Conservation (phyloP, 2,888 invertebrate genomes). For the Conchocele bisecta region DNA sequence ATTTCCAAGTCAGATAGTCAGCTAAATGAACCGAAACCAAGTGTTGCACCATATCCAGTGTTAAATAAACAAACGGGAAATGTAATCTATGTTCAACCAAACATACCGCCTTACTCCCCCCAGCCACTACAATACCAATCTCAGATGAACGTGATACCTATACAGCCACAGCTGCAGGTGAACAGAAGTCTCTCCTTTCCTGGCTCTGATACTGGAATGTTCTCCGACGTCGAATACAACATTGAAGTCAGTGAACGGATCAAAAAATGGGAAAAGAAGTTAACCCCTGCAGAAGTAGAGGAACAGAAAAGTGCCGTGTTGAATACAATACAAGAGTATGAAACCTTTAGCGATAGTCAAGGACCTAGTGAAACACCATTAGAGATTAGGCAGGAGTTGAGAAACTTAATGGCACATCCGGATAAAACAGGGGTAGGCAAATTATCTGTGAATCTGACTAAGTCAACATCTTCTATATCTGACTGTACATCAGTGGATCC, state of each 20-base stretch:
- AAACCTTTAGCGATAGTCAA: slow-evolving; percentile 48
- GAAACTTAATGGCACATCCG: slow-evolving; percentile 45
- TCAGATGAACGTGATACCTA: no score
- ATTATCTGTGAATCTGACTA: slow-evolving; percentile 59
- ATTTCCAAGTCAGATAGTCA: slow-evolving; percentile 75
- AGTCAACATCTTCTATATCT: slow-evolving; percentile 50
- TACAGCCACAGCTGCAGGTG: not conserved
- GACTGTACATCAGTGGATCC: slow-evolving; percentile 35
- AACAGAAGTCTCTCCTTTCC: slow-evolving; percentile 47
- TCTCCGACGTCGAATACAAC: slow-evolving; percentile 78
- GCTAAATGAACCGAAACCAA: slow-evolving; percentile 56
- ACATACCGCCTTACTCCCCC: slow-evolving; percentile 9
- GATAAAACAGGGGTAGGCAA: slow-evolving; percentile 45
- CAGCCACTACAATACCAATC: no score
- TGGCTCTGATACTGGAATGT: slow-evolving; percentile 71
- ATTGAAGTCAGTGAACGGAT: slow-evolving; percentile 77
- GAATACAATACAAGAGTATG: slow-evolving; percentile 67
- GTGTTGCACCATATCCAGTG: slow-evolving; percentile 45
- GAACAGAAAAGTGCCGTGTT: slow-evolving; percentile 43
- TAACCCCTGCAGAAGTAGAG: slow-evolving; percentile 61
- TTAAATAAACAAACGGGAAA: slow-evolving; percentile 51
- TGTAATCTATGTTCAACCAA: slow-evolving; percentile 55
- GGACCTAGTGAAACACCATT: slow-evolving; percentile 47
- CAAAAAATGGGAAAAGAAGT: slow-evolving; percentile 77
- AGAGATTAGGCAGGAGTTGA: slow-evolving; percentile 43